Conservation (phyloP, 1,140 invertebrate genomes). For the Vanessa tameamea region DNA sequence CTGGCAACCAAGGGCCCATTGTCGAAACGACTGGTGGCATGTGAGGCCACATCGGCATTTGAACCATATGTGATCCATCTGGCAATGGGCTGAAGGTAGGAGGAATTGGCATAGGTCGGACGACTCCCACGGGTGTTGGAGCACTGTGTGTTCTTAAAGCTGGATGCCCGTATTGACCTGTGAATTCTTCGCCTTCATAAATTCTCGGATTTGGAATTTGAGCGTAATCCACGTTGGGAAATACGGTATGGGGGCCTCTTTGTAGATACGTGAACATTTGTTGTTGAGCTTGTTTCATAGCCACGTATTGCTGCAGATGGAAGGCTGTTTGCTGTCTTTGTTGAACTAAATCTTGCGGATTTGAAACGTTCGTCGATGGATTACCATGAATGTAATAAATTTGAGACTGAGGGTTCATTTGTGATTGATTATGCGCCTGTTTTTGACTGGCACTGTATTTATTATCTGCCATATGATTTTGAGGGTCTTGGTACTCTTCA, state of each 20-base stretch:
- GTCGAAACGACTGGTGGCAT: constrained; percentile 67
- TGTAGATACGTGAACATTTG: constrained; percentile 76
- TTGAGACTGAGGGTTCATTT: constrained; percentile 63
- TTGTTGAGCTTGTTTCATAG: constrained; percentile 80
- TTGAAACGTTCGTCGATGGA: constrained; percentile 44
- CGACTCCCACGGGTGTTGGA: constrained; percentile 63
- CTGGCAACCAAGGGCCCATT: constrained; percentile 64
- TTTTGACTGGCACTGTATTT: constrained; percentile 51
- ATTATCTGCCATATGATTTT: constrained; percentile 64
- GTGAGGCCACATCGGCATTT: constrained; percentile 71
- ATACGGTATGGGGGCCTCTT: constrained; percentile 68
- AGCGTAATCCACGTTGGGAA: constrained; percentile 63
- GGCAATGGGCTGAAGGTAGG: constrained; percentile 53
- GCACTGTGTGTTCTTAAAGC: constrained; percentile 69
- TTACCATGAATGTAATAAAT: constrained; percentile 78
- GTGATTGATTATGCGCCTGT: constrained; percentile 51
- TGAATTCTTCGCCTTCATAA: constrained; percentile 65
- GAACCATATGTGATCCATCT: constrained; percentile 68
- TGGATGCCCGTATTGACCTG: constrained; percentile 61
- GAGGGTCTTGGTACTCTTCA: constrained; percentile 73
- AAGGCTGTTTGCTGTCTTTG: constrained; percentile 77
- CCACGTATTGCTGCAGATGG: constrained; percentile 78
- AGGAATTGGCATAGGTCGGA: constrained; percentile 62
- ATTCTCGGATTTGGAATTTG: constrained; percentile 55
- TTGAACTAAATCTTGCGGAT: constrained; percentile 60